Evolutionary conservation across 2,113 vertebrate species (phyloP).

Genomic region (Caloenas nicobarica): DNA sequence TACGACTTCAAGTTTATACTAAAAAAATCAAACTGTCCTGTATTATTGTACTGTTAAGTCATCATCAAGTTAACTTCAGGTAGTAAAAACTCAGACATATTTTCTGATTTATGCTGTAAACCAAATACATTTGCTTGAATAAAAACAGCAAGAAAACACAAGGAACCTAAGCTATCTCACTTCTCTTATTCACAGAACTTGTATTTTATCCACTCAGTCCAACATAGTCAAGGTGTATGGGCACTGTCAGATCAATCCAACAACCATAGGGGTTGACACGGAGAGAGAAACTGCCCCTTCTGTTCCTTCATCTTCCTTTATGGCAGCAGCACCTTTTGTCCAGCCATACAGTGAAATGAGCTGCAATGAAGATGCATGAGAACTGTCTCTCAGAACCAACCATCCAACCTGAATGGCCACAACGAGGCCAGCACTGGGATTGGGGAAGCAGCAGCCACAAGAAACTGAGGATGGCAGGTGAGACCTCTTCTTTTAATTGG

Average conservation of each 20-base stretch:
- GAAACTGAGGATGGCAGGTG: rapidly evolving
- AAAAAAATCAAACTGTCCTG: not conserved
- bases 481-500: not conserved
- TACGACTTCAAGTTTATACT: not conserved
- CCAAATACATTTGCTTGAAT: not conserved
- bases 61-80: not conserved
- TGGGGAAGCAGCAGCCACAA: not conserved
- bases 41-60: not conserved
- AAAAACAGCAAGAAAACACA: not conserved
- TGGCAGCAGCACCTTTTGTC: not conserved
- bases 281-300: not conserved
- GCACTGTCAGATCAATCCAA: not conserved
- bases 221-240: not conserved
- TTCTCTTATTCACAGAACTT: not conserved
- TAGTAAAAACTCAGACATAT: not conserved
- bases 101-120: not conserved
- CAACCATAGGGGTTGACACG: rapidly evolving
- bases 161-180: not conserved
- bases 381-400: not conserved
- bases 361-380: not conserved
- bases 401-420: not conserved
- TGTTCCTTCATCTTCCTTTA: not conserved
- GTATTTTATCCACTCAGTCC: not conserved
- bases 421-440: not conserved
- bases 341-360: not conserved